phyloP scores from a whole-genome alignment of 2,888 invertebrate species.

The Drosophila peninsularis region DNA sequence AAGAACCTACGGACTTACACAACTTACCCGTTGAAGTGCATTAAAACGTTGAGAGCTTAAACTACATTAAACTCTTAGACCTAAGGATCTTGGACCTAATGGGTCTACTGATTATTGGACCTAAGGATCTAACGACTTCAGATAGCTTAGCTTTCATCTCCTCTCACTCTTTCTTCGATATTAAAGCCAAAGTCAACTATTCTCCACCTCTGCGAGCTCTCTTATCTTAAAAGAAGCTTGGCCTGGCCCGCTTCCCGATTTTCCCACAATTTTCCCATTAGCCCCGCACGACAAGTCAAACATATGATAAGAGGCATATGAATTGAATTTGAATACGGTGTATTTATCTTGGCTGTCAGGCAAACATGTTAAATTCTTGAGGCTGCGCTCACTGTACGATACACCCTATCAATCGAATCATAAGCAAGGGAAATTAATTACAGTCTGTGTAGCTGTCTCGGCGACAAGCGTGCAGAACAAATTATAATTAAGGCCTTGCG shows the following conservation, averaged over 20 bases:
- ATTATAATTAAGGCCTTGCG: conserved; percentile 45
- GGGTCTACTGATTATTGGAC: too few species aligned
- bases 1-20: too few species aligned
- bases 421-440: conserved; percentile 22
- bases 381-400: not conserved
- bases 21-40: too few species aligned
- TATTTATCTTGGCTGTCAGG: not conserved
- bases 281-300: not conserved
- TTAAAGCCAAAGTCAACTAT: too few species aligned
- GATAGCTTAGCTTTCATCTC: too few species aligned
- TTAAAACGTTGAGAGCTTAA: too few species aligned
- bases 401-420: conserved; percentile 7
- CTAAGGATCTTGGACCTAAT: not conserved
- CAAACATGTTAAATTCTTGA: conserved; percentile 15
- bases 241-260: not conserved
- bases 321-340: conserved; percentile 3
- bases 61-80: not conserved
- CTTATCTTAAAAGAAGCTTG: too few species aligned
- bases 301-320: not conserved
- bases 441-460: conserved; percentile 17
- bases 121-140: too few species aligned
- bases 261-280: not conserved
- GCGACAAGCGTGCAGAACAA: conserved; percentile 18
- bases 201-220: too few species aligned
- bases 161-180: too few species aligned